Conservation (phyloP, 2,797 vertebrate species). For the Agapornis canus region DNA sequence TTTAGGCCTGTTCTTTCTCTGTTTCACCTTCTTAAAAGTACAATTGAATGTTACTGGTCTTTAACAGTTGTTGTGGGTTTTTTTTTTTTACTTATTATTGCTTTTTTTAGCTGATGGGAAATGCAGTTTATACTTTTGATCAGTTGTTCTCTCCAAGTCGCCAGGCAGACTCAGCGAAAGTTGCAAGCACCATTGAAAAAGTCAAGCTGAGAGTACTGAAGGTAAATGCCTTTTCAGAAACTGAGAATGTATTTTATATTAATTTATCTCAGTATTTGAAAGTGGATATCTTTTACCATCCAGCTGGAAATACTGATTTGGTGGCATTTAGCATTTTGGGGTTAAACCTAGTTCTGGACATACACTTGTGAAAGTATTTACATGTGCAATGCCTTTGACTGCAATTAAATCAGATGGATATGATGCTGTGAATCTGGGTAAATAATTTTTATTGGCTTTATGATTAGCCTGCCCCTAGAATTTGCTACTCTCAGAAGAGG, state of each 20-base stretch:
- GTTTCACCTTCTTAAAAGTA: not conserved
- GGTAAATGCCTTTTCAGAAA: slow-evolving; percentile 71
- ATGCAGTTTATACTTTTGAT: slow-evolving; percentile 85
- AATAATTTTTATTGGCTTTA: not conserved
- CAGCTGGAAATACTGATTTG: not conserved
- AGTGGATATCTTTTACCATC: not conserved
- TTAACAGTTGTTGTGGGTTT: not conserved
- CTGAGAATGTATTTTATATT: not conserved
- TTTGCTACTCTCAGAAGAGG: not conserved
- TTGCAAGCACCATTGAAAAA: slow-evolving; percentile 80
- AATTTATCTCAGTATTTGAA: not conserved
- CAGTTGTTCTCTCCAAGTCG: slow-evolving; percentile 78
- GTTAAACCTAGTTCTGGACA: not conserved
- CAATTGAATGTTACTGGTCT: not conserved
- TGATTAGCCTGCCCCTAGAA: not conserved
- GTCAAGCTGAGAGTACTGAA: slow-evolving; percentile 89
- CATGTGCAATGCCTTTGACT: not conserved
- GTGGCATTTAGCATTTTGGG: not conserved
- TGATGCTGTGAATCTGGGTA: not conserved
- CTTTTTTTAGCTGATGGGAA: slow-evolving; percentile 85
- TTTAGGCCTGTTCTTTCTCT: not conserved
- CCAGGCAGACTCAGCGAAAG: slow-evolving; percentile 75
- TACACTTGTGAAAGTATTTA: not conserved
- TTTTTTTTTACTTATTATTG: not conserved
- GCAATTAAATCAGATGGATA: not conserved